phyloP scores from a whole-genome alignment of 2,888 invertebrate species.

The Drosophila stalkeri region DNA sequence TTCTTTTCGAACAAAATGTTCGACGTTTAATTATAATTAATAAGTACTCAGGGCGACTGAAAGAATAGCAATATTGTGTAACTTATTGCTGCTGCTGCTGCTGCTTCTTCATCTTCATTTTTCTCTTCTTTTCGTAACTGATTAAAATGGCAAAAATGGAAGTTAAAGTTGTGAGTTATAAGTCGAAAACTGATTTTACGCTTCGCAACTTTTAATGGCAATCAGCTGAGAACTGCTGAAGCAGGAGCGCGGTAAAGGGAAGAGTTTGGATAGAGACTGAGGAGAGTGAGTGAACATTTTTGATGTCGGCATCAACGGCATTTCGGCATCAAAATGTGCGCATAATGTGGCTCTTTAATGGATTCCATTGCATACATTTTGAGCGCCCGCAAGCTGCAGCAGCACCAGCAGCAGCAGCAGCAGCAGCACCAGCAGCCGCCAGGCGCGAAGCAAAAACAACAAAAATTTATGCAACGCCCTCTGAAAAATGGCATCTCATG shows the following conservation, averaged over 20 bases:
- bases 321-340: slow-evolving; percentile 61
- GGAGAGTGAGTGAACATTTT: neutral
- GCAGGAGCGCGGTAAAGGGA: neutral
- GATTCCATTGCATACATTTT: slow-evolving; percentile 64
- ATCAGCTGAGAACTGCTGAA: slow-evolving; percentile 23
- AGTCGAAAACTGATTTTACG: slow-evolving; percentile 65
- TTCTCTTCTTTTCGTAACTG: neutral
- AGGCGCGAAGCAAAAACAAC: slow-evolving; percentile 15
- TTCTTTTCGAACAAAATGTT: neutral
- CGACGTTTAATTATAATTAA: neutral
- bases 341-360: slow-evolving; percentile 67
- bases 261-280: neutral
- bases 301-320: slow-evolving; percentile 26
- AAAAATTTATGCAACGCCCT: slow-evolving; percentile 65
- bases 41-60: neutral
- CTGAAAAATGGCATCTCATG: slow-evolving; percentile 69
- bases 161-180: slow-evolving; percentile 32
- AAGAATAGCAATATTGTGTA: slow-evolving; percentile 1
- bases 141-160: slow-evolving; percentile 29
- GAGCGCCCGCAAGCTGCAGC: slow-evolving; percentile 18
- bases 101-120: neutral
- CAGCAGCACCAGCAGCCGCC: slow-evolving; percentile 20
- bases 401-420: slow-evolving; percentile 16
- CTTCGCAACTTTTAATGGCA: slow-evolving; percentile 69
- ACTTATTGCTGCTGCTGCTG: neutral